Conservation (phyloP, 2,797 vertebrate genomes). For the Pangasius krempfi region DNA sequence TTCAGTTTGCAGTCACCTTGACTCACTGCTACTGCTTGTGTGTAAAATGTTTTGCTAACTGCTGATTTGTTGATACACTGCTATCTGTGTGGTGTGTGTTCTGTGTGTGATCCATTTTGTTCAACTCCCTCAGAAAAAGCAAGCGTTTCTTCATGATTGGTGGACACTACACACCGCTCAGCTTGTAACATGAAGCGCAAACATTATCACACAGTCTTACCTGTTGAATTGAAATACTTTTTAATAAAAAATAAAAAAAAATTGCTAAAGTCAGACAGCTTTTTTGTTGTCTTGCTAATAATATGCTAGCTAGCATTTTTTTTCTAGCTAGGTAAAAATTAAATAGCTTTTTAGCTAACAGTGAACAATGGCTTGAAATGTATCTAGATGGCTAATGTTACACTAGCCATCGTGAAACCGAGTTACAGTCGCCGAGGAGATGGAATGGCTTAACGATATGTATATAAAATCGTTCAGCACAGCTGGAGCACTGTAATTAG, state of each 20-base stretch:
- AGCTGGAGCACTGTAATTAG: background rate
- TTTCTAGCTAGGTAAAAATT: no score
- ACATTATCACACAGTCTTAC: background rate
- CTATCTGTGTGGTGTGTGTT: background rate
- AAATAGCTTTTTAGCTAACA: no score
- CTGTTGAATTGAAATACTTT: background rate
- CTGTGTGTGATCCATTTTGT: background rate
- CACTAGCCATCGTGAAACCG: no score
- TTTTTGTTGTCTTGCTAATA: no score
- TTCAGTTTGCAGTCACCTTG: background rate
- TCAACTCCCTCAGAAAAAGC: background rate
- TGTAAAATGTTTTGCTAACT: background rate
- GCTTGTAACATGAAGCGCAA: background rate
- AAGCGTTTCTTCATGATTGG: background rate
- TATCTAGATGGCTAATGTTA: no score
- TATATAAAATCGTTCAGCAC: background rate
- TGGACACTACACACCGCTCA: background rate
- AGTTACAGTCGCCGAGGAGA: no score
- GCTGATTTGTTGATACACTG: background rate
- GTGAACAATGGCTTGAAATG: no score
- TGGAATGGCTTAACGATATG: background rate
- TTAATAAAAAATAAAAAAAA: no score
- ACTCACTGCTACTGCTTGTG: background rate
- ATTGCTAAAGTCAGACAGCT: no score
- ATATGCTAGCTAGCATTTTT: no score